Base-by-base conservation (phyloP, 2,888 invertebrate species). In the Cosmia trapezina region DNA sequence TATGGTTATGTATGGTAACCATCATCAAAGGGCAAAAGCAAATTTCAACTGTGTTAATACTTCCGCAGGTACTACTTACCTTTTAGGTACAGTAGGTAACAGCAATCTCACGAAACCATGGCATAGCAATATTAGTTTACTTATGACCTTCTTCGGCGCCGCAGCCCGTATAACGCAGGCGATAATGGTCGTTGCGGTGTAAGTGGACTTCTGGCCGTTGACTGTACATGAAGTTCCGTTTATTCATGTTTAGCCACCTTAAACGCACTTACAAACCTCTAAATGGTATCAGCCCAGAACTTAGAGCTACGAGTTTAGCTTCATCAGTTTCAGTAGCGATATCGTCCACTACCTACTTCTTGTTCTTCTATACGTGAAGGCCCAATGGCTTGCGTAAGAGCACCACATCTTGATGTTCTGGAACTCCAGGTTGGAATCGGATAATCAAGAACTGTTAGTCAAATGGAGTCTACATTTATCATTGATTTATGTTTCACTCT, bases 401-500 rank as follows among this genome's bases (percentile, higher is more conserved):
- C 41, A 33, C 7, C 19, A 49, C 2, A 56, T 47, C n/a, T n/a
- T 28, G 28, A 28, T 2, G 28, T 28, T 28, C 19, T 49, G 19
- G 12, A 22, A 41, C 45, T 80, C 12, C 19, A 43, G 9, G 41
- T 60, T 47, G 3, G 6, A 19, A 73, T 22, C 28, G 28, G 53
- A 80, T 12, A 14, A 47, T 74, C 41, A 14, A 80, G 53, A 60
- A 80, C 14, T 28, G 47, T 14, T 33, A 41, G 41, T 59, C 14
- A 22, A 80, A 41, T 33, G 33, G 28, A 72, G 2, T 33, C 47
- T 28, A 28, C 51, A 37, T 41, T 22, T 45, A 41, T 47, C 41
- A 53, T 53, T 73, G 41, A 73, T 80, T 74, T 41, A 28, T 72
- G 51, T 80, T 60, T 74, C 74, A 73, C 53, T 63, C 60, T 59